These are phyloP conservation scores for Pyrocephalus nanus DNA, from an alignment of 2,797 vertebrate species.

Conservation along the genomic window DNA sequence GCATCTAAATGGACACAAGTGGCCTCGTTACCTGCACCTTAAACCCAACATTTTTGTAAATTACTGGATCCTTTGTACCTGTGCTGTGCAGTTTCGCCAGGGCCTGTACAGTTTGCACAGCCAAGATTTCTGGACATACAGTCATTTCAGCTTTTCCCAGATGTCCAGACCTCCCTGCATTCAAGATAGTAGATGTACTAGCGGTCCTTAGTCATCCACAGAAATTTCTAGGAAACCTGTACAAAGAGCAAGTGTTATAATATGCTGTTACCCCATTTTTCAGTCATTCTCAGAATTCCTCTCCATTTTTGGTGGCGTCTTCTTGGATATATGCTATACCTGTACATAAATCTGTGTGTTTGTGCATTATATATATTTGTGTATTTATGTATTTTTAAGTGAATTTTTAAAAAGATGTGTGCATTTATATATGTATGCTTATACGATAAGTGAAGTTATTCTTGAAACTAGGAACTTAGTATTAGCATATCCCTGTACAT, in stretches of 20 bases:
- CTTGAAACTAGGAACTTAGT: background rate
- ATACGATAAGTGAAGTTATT: background rate
- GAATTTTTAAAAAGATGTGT: background rate
- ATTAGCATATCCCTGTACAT: background rate
- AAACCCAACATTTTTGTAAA: background rate
- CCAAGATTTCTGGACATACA: background rate
- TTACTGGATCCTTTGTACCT: background rate
- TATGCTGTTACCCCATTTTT: background rate
- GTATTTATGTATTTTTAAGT: background rate
- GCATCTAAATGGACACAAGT: background rate
- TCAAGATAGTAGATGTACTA: background rate
- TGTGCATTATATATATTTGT: background rate
- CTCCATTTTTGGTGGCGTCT: background rate
- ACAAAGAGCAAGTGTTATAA: background rate
- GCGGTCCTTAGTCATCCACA: background rate
- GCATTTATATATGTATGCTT: background rate
- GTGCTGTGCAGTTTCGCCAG: background rate
- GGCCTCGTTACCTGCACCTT: background rate
- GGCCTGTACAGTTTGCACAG: background rate
- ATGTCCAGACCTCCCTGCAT: background rate
- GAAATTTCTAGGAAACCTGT: background rate
- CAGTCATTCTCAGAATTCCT: background rate
- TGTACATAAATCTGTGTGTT: background rate
- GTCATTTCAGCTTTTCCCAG: background rate
- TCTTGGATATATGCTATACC: background rate